Conservation (phyloP, 92 coral and sea anemone species). For the Palythoa grandiflora region DNA sequence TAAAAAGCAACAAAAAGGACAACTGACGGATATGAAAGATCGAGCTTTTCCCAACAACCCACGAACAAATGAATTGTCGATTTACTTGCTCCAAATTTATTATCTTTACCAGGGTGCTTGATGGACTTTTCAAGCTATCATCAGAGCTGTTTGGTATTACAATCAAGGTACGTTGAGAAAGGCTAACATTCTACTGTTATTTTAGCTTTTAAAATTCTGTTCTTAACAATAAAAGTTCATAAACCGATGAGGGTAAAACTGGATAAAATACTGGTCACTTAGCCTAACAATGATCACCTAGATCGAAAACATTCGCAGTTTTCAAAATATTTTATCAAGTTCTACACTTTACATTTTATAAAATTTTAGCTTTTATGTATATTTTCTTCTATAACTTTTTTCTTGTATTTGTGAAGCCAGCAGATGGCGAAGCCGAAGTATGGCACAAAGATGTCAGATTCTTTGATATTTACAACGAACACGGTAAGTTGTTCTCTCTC, state of each 20-base stretch:
- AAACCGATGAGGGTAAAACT: too few relatives aligned
- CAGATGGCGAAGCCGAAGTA: conserved; percentile 77
- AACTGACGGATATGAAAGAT: too few relatives aligned
- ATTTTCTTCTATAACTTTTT: not conserved
- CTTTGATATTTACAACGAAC: conserved; percentile 71
- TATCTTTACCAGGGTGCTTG: conserved; percentile 70
- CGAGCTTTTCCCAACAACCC: not conserved
- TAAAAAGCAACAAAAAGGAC: too few relatives aligned
- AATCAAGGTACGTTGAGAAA: conserved; percentile 58
- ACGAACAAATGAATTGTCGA: not conserved
- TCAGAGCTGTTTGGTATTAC: conserved; percentile 77
- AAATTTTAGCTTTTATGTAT: not conserved
- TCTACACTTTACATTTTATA: too few relatives aligned
- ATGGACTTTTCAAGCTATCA: conserved; percentile 83
- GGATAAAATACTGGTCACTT: too few relatives aligned
- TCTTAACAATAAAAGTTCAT: too few relatives aligned
- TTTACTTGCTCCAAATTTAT: not conserved
- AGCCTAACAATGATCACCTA: too few relatives aligned
- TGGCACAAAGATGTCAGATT: conserved; percentile 88
- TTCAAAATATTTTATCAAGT: too few relatives aligned
- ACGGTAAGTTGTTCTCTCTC: conserved; percentile 53
- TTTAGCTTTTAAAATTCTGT: not conserved
- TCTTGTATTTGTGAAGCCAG: conserved; percentile 49
- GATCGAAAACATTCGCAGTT: too few relatives aligned
- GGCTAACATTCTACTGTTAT: not conserved